These are phyloP conservation scores for Trichonephila clavipes DNA, from an alignment of 1,140 invertebrate genomes.

Conservation along the genomic window DNA sequence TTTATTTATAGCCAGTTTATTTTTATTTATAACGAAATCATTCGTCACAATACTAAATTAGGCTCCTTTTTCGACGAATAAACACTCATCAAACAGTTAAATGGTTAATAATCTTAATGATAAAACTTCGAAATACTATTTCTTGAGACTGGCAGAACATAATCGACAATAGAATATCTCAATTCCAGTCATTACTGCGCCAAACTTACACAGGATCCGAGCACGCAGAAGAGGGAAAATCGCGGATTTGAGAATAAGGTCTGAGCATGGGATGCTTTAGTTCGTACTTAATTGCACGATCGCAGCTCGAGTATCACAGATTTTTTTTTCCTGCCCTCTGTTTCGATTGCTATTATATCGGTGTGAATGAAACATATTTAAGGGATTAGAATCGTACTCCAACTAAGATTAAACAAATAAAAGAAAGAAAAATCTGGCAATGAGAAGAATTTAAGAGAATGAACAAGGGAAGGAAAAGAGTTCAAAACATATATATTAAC, in stretches of 20 bases:
- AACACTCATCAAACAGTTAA: too few relatives aligned
- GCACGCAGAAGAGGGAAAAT: too few relatives aligned
- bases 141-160: too few relatives aligned
- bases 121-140: too few relatives aligned
- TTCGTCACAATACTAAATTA: too few relatives aligned
- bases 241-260: neutral
- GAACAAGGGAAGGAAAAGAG: neutral
- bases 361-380: slow-evolving; percentile 18
- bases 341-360: neutral
- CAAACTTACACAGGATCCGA: neutral
- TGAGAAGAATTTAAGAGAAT: neutral
- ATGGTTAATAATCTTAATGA: too few relatives aligned
- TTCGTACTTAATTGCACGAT: neutral
- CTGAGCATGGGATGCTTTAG: neutral
- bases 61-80: too few relatives aligned
- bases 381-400: neutral
- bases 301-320: neutral
- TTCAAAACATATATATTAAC: neutral
- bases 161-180: too few relatives aligned
- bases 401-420: too few relatives aligned
- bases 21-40: too few relatives aligned
- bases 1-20: too few relatives aligned
- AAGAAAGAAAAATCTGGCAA: too few relatives aligned
- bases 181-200: neutral
- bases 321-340: neutral